A percentile compares a stretch with the other conserved stretches of the same genome.
phyloP scores from a whole-genome alignment of 2,797 vertebrate genomes.

The Tangara arthus region DNA sequence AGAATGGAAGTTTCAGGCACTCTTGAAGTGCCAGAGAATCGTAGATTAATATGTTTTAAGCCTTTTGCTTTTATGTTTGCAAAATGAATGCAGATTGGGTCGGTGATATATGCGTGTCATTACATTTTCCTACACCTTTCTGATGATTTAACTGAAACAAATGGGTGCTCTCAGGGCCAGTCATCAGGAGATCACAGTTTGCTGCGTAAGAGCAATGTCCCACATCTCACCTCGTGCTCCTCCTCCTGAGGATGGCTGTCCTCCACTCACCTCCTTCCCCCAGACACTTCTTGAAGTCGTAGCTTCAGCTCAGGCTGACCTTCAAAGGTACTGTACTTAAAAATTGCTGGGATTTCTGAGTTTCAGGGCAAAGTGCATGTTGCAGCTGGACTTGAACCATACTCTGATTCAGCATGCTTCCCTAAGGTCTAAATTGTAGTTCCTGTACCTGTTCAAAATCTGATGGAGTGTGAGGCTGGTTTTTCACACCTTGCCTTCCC shows the following conservation, averaged over 20 bases:
- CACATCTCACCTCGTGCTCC: background rate
- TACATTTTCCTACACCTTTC: background rate
- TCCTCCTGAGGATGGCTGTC: background rate
- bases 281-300: background rate
- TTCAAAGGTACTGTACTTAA: background rate
- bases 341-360: background rate
- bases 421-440: background rate
- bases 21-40: background rate
- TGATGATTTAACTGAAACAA: background rate
- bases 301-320: background rate
- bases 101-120: background rate
- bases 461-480: background rate
- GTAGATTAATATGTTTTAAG: background rate
- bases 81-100: background rate
- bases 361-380: rapidly evolving
- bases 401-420: rapidly evolving
- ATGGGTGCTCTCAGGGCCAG: background rate
- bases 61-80: background rate
- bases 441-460: background rate
- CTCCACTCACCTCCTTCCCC: rapidly evolving
- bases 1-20: background rate
- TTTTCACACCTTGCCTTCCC: background rate
- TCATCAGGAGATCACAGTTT: background rate
- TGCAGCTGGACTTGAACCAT: background rate
- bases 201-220: rapidly evolving